phyloP scores from a whole-genome alignment of 2,888 invertebrate species.

The Melieria omissa region DNA sequence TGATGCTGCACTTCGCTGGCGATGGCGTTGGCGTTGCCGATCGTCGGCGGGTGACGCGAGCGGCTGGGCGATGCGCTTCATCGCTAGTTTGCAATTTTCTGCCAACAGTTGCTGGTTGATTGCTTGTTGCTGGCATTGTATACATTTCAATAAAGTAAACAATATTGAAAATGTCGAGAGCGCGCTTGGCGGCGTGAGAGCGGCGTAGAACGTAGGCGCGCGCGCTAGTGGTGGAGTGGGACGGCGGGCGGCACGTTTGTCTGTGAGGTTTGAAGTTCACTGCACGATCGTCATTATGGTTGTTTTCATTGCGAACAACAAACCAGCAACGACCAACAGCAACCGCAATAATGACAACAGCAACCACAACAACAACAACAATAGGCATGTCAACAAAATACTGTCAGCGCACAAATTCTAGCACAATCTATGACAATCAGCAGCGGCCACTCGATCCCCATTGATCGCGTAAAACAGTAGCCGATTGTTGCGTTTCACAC shows the following conservation, averaged over 20 bases:
- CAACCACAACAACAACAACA: too few species aligned
- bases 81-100: constrained; percentile 30
- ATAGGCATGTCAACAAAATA: too few species aligned
- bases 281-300: constrained; percentile 26
- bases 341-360: too few species aligned
- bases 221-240: neutral
- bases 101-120: constrained; percentile 4
- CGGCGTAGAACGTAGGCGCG: neutral
- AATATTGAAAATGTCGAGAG: constrained; percentile 9
- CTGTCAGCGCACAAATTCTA: too few species aligned
- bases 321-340: too few species aligned
- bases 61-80: constrained; percentile 28
- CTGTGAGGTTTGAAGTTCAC: constrained; percentile 15
- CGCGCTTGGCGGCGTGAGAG: neutral
- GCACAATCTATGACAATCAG: too few species aligned
- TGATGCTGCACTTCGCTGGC: constrained; percentile 34
- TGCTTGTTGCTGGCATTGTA: constrained; percentile 9
- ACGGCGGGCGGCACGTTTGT: neutral
- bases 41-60: constrained; percentile 22
- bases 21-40: constrained; percentile 3
- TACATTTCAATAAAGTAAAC: constrained; percentile 23
- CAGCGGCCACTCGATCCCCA: too few species aligned
- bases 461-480: too few species aligned
- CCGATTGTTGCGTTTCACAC: too few species aligned
- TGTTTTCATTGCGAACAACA: too few species aligned